Evolutionary conservation across 1,140 invertebrate species (phyloP).

Genomic region (Hyles euphorbiae): DNA sequence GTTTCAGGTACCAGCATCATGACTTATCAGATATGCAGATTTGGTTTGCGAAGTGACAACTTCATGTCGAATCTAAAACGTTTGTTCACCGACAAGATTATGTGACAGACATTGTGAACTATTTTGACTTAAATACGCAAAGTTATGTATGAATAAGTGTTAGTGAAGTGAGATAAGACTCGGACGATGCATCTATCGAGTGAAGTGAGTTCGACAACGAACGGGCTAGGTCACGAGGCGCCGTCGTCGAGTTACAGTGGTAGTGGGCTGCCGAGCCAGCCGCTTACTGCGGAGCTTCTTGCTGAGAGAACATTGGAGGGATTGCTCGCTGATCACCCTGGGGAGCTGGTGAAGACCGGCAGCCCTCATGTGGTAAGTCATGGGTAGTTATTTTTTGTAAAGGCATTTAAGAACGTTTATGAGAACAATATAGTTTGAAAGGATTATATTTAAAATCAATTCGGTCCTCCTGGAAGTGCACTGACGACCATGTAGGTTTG

Average conservation of each 20-base stretch:
- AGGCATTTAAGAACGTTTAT: neutral
- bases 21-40: too few species aligned
- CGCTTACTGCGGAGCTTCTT: conserved; percentile 86
- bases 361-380: conserved; percentile 88
- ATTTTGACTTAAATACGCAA: conserved; percentile 20
- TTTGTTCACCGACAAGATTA: conserved; percentile 15
- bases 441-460: too few species aligned
- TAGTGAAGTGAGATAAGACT: conserved; percentile 24
- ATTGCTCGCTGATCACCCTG: conserved; percentile 90
- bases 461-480: too few species aligned
- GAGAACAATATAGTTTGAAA: too few species aligned
- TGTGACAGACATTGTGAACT: conserved; percentile 49
- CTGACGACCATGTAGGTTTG: too few species aligned
- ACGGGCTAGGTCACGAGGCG: conserved; percentile 71
- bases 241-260: conserved; percentile 59
- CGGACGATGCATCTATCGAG: conserved; percentile 80
- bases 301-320: conserved; percentile 90
- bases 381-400: neutral
- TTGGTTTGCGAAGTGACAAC: too few species aligned
- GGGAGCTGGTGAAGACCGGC: conserved; percentile 94
- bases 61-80: too few species aligned
- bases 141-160: conserved; percentile 28
- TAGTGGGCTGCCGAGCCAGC: conserved; percentile 68
- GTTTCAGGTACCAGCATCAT: too few species aligned
- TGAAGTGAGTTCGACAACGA: conserved; percentile 82